Evolutionary conservation across 2,888 invertebrate species (phyloP).

Genomic region (Pristionchus entomophagus): DNA sequence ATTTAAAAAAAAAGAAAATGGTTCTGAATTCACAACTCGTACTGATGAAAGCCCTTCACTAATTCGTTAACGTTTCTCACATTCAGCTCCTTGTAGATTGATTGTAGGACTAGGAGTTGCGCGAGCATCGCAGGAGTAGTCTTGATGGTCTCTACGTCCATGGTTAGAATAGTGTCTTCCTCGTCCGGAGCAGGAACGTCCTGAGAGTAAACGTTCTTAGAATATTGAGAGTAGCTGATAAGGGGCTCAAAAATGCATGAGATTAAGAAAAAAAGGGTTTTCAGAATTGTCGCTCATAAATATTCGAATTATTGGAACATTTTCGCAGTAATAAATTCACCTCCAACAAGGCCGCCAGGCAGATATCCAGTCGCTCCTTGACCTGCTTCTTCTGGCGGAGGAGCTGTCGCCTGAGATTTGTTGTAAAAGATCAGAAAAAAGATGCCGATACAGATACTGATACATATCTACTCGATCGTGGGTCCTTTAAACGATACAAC

Average conservation of each 20-base stretch:
- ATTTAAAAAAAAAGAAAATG: not conserved
- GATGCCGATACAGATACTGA: too few species aligned
- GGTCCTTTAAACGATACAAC: too few species aligned
- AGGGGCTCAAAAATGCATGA: too few species aligned
- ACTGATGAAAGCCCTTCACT: too few species aligned
- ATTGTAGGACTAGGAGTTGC: slow-evolving; percentile 63
- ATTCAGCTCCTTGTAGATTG: slow-evolving; percentile 61
- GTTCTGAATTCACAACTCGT: not conserved
- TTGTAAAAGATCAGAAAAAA: too few species aligned
- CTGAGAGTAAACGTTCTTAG: too few species aligned
- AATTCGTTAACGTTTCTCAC: too few species aligned
- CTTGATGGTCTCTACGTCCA: not conserved
- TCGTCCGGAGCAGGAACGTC: slow-evolving; percentile 42
- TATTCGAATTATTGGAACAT: too few species aligned
- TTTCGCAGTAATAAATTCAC: not conserved
- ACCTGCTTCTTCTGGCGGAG: slow-evolving; percentile 25
- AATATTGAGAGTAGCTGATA: too few species aligned
- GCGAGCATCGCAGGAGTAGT: slow-evolving; percentile 50
- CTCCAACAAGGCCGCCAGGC: slow-evolving; percentile 42
- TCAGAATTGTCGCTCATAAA: too few species aligned
- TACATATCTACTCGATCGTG: too few species aligned
- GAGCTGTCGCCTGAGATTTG: not conserved
- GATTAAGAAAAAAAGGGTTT: too few species aligned
- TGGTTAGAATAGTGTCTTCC: not conserved
- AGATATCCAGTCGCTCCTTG: slow-evolving; percentile 43